phyloP scores from a whole-genome alignment of 1,140 invertebrate genomes.

The Ditylenchus dipsaci region DNA sequence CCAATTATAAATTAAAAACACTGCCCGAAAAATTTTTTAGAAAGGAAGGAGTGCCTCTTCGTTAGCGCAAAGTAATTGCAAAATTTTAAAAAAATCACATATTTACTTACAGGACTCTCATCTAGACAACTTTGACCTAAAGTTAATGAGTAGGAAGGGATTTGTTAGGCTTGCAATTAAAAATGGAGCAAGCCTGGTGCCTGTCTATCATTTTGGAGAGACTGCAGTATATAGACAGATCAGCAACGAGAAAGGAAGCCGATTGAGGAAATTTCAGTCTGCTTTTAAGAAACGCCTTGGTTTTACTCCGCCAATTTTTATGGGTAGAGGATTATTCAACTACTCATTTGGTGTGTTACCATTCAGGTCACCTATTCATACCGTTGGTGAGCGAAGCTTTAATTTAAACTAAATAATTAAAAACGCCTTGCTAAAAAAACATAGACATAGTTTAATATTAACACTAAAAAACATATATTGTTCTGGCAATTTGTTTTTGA shows the following conservation, averaged over 20 bases:
- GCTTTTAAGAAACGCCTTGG: conserved; percentile 68
- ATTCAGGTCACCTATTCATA: conserved; percentile 70
- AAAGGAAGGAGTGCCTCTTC: too few relatives aligned
- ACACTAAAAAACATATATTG: too few relatives aligned
- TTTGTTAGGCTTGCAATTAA: conserved; percentile 74
- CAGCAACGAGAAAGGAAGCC: conserved; percentile 36
- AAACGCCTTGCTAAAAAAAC: too few relatives aligned
- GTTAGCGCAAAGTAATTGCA: too few relatives aligned
- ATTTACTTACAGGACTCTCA: conserved; percentile 53
- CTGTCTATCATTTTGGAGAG: not conserved
- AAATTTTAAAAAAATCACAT: too few relatives aligned
- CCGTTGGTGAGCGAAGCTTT: conserved; percentile 66
- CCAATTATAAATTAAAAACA: too few relatives aligned
- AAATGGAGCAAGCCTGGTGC: conserved; percentile 59
- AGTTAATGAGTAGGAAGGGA: conserved; percentile 71
- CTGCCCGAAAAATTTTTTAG: too few relatives aligned
- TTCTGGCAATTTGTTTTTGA: too few relatives aligned
- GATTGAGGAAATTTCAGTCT: conserved; percentile 28
- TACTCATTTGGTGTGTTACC: conserved; percentile 81
- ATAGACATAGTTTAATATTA: too few relatives aligned
- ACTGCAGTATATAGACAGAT: not conserved
- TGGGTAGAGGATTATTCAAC: conserved; percentile 81
- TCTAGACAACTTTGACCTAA: conserved; percentile 67
- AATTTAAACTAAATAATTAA: too few relatives aligned
- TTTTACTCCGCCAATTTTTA: conserved; percentile 77